These are phyloP conservation scores for Bombycilla garrulus DNA, from an alignment of 2,113 vertebrate species.

Conservation along the genomic window DNA sequence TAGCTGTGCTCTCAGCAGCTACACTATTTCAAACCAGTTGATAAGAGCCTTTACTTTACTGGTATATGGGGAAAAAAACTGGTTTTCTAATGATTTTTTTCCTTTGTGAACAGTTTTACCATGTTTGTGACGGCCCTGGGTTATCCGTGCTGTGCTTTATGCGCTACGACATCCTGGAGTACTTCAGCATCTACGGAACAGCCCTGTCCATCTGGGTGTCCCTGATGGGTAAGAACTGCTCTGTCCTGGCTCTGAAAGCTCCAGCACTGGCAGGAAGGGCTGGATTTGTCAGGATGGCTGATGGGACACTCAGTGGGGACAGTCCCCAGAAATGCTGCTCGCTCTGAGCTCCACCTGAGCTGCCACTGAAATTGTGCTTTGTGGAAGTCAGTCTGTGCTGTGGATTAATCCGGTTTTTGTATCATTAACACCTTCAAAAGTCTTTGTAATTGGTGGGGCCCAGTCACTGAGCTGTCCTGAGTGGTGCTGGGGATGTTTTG, in stretches of 20 bases:
- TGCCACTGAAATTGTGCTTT: background rate
- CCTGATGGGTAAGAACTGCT: slow-evolving; percentile 79
- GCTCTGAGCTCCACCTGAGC: background rate
- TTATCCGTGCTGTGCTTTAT: slow-evolving; percentile 90
- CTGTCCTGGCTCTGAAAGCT: background rate
- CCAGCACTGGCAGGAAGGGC: accelerated
- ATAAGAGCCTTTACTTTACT: background rate
- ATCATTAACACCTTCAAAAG: background rate
- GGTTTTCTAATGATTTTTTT: background rate
- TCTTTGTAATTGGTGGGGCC: accelerated
- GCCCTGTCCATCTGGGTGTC: slow-evolving; percentile 98
- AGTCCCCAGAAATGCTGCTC: background rate
- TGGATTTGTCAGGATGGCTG: background rate
- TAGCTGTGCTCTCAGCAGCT: background rate
- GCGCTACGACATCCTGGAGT: slow-evolving; percentile 90
- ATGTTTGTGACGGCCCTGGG: slow-evolving; percentile 86
- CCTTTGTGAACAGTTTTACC: slow-evolving; percentile 66
- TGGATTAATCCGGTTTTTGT: background rate
- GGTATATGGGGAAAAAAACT: background rate
- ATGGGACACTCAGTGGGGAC: background rate
- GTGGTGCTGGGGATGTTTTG: background rate
- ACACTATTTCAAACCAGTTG: background rate
- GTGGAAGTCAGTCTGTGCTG: background rate
- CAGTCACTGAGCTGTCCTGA: background rate
- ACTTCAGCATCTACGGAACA: slow-evolving; percentile 92